phyloP scores from a whole-genome alignment of 2,113 vertebrate species.

The Mormoops blainvillei region DNA sequence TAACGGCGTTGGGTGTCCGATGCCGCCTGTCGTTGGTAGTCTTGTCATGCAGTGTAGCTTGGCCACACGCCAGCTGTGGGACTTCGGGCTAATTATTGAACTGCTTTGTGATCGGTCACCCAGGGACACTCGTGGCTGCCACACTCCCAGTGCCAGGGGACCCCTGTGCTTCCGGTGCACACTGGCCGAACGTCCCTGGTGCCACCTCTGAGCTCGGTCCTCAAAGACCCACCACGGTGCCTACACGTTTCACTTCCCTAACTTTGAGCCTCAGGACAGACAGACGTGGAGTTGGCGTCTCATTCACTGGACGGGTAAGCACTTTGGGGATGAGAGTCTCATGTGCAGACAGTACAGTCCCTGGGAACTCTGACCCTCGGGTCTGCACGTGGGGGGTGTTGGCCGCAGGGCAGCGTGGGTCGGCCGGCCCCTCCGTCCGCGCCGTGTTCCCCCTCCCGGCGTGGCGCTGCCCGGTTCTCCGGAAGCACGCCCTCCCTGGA shows the following conservation, averaged over 20 bases:
- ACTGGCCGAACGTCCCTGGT: background rate
- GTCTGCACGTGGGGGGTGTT: accelerated
- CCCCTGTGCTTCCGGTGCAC: background rate
- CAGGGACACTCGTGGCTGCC: background rate
- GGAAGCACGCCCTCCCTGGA: conserved; percentile 70
- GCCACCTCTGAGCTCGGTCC: background rate
- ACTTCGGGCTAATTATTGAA: background rate
- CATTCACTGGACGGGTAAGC: accelerated
- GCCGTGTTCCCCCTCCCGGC: background rate
- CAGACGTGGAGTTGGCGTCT: background rate
- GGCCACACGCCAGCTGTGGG: background rate
- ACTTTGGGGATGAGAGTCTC: background rate
- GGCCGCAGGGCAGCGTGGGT: accelerated
- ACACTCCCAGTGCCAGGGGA: background rate
- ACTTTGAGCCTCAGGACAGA: no score
- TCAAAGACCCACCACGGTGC: background rate
- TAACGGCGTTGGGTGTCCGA: background rate
- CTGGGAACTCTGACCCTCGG: background rate
- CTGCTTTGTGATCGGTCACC: background rate
- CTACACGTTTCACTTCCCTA: no score
- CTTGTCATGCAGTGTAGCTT: accelerated
- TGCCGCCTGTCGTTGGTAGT: background rate
- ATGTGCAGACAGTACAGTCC: accelerated
- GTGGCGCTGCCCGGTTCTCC: conserved; percentile 72
- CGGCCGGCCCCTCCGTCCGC: background rate